phyloP scores from a whole-genome alignment of 2,888 invertebrate species.

The Timandra comae region DNA sequence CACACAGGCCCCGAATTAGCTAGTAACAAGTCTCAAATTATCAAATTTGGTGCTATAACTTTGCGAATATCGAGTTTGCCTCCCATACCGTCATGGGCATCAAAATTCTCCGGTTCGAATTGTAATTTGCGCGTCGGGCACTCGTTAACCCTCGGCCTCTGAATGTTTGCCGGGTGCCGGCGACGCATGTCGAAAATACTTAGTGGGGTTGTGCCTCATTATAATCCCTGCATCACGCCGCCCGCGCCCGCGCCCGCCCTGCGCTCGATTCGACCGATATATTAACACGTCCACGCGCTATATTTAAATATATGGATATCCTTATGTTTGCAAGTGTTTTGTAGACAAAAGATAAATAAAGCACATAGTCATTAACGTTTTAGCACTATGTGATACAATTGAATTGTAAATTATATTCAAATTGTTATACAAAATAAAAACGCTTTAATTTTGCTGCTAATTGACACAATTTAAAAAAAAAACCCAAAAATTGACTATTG shows the following conservation, averaged over 20 bases:
- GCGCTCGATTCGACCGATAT: slow-evolving; percentile 60
- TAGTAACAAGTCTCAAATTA: not conserved
- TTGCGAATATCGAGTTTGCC: slow-evolving; percentile 10
- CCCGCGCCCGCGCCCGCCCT: slow-evolving; percentile 33
- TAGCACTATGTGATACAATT: too few relatives aligned
- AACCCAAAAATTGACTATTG: too few relatives aligned
- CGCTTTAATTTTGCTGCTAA: too few relatives aligned
- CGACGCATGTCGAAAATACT: slow-evolving; percentile 76
- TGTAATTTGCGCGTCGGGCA: slow-evolving; percentile 52
- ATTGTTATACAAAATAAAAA: too few relatives aligned
- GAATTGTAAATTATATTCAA: too few relatives aligned
- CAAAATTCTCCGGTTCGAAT: slow-evolving; percentile 40
- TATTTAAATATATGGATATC: slow-evolving; percentile 38
- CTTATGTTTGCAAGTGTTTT: too few relatives aligned
- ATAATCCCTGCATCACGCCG: slow-evolving; percentile 63
- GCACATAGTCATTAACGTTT: too few relatives aligned
- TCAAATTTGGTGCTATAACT: too few relatives aligned
- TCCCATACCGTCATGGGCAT: slow-evolving; percentile 31
- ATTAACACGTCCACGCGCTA: slow-evolving; percentile 61
- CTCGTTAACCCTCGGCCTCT: slow-evolving; percentile 62
- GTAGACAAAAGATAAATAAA: too few relatives aligned
- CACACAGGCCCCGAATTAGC: slow-evolving; percentile 10
- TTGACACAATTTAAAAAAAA: too few relatives aligned
- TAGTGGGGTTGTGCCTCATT: slow-evolving; percentile 74
- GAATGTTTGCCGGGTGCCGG: slow-evolving; percentile 73